phyloP scores from a whole-genome alignment of 2,888 invertebrate genomes.

The Notodonta dromedarius region DNA sequence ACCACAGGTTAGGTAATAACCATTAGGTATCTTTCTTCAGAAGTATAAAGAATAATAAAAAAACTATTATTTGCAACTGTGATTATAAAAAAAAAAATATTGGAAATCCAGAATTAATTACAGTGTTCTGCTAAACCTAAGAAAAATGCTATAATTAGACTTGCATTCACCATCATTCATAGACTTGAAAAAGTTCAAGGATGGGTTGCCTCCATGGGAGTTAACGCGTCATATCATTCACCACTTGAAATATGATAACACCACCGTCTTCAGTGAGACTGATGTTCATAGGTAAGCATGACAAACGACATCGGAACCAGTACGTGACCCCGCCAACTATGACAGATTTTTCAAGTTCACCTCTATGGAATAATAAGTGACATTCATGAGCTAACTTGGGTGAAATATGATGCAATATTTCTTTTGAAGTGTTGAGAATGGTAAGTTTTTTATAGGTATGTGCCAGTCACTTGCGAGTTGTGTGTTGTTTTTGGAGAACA shows the following conservation, averaged over 20 bases:
- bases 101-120: no score
- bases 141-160: neutral
- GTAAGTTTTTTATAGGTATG: neutral
- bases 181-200: constrained; percentile 7
- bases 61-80: no score
- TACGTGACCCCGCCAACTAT: constrained; percentile 41
- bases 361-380: constrained; percentile 37
- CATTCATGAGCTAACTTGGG: constrained; percentile 10
- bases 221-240: constrained; percentile 30
- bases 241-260: constrained; percentile 53
- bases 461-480: neutral
- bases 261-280: constrained; percentile 49
- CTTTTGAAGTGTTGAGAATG: constrained; percentile 2
- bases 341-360: constrained; percentile 33
- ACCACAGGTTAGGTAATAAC: neutral
- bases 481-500: neutral
- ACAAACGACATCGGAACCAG: constrained; percentile 56
- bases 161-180: neutral
- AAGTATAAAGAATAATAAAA: no score
- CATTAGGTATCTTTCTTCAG: neutral
- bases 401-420: constrained; percentile 9
- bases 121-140: no score
- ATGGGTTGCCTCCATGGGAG: constrained; percentile 23
- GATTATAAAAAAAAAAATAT: no score
- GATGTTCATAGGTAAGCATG: constrained; percentile 61